These are phyloP conservation scores for Eupithecia subumbrata DNA, from an alignment of 2,888 invertebrate species.

Conservation along the genomic window DNA sequence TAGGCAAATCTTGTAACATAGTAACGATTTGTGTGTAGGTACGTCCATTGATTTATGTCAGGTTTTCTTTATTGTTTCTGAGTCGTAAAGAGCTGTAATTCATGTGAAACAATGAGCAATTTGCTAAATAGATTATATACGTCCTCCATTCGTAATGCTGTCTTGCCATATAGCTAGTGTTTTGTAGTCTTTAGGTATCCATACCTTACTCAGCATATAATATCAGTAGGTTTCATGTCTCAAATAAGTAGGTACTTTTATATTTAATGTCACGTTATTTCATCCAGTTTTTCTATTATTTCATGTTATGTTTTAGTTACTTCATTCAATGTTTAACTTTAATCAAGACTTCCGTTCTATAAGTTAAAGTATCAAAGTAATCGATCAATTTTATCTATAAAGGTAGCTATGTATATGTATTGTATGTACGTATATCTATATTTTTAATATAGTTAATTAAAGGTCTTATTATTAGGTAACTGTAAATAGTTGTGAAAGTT, in stretches of 20 bases:
- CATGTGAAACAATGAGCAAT: conserved; percentile 81
- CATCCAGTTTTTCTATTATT: conserved; percentile 52
- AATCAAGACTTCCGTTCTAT: conserved; percentile 71
- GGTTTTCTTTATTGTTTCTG: conserved; percentile 79
- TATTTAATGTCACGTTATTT: conserved; percentile 21
- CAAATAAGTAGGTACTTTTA: conserved; percentile 44
- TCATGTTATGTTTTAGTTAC: conserved; percentile 55
- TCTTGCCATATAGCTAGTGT: conserved; percentile 82
- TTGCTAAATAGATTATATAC: conserved; percentile 81
- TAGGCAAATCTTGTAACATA: conserved; percentile 69
- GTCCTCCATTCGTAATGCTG: conserved; percentile 81
- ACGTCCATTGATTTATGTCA: conserved; percentile 77
- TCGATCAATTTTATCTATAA: conserved; percentile 74
- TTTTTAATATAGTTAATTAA: conserved; percentile 79
- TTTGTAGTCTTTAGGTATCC: conserved; percentile 72
- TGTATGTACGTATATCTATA: conserved; percentile 81
- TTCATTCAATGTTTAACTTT: conserved; percentile 52
- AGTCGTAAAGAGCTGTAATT: conserved; percentile 79
- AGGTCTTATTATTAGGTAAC: conserved; percentile 75
- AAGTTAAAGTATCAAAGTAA: conserved; percentile 64
- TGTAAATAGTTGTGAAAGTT: conserved; percentile 82
- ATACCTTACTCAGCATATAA: conserved; percentile 58
- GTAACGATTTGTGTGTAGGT: conserved; percentile 66
- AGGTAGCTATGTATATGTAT: conserved; percentile 80
- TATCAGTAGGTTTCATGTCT: conserved; percentile 43